phyloP scores from a whole-genome alignment of 2,113 vertebrate species.

The Hippopotamus amphibius region DNA sequence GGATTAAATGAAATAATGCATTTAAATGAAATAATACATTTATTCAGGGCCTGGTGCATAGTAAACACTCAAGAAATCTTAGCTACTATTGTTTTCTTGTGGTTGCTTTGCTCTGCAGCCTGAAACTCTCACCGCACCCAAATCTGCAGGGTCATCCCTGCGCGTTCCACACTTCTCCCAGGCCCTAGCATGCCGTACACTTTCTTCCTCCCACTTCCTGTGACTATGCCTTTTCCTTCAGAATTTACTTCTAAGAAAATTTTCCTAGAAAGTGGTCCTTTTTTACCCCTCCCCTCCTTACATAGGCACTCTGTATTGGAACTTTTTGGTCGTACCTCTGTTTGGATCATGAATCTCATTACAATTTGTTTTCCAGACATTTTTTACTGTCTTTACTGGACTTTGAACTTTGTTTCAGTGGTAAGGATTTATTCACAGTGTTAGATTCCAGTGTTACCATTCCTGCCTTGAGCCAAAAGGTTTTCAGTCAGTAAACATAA shows the following conservation, averaged over 20 bases:
- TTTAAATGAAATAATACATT: neutral
- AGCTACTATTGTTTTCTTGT: neutral
- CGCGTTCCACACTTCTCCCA: neutral
- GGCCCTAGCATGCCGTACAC: neutral
- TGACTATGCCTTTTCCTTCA: neutral
- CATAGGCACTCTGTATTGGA: neutral
- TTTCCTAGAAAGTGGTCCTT: neutral
- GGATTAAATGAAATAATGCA: neutral
- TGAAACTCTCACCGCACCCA: neutral
- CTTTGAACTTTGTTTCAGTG: neutral
- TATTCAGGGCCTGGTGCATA: neutral
- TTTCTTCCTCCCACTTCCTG: neutral
- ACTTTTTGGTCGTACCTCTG: neutral
- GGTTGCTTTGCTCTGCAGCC: neutral
- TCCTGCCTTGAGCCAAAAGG: neutral
- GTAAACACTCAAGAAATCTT: neutral
- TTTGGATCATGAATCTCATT: neutral
- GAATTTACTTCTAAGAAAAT: neutral
- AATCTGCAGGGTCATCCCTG: neutral
- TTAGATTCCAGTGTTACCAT: neutral
- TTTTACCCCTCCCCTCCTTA: neutral
- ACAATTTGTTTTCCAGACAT: neutral
- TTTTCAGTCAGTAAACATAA: neutral
- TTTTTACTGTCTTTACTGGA: neutral
- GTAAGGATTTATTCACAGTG: neutral